Conservation (phyloP, 2,888 invertebrate genomes). For the Limnephilus marmoratus region DNA sequence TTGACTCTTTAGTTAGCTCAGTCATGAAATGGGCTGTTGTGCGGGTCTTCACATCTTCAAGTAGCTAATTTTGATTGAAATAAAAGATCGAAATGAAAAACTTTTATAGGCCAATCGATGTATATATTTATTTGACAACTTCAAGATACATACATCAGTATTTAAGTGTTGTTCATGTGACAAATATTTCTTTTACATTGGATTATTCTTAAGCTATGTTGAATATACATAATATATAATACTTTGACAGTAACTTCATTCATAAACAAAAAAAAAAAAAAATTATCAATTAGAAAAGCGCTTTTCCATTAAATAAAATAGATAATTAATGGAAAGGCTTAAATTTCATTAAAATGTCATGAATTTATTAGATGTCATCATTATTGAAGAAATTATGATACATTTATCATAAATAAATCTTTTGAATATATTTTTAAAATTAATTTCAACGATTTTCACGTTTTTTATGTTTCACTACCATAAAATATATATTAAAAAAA, state of each 20-base stretch:
- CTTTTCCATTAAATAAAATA: background rate
- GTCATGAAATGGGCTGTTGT: too few species aligned
- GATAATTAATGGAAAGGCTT: background rate
- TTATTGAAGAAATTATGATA: background rate
- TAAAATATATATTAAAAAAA: background rate
- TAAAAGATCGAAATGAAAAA: conserved; percentile 41
- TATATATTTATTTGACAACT: conserved; percentile 64
- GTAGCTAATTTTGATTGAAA: background rate
- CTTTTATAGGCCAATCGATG: conserved; percentile 64
- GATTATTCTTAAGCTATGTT: conserved; percentile 53
- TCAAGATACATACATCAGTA: conserved; percentile 53
- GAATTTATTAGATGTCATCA: background rate
- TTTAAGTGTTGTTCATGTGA: conserved; percentile 54
- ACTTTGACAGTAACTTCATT: conserved; percentile 35
- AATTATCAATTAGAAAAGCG: background rate
- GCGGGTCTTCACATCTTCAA: background rate
- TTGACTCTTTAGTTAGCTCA: too few species aligned
- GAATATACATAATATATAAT: conserved; percentile 57
- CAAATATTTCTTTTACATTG: conserved; percentile 18
- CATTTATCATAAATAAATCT: background rate
- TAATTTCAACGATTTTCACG: background rate
- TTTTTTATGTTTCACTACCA: background rate
- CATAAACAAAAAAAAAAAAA: background rate
- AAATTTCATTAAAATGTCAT: background rate
- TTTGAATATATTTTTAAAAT: background rate